Evolutionary conservation across 1,140 invertebrate genomes (phyloP).

Genomic region (Akabosia matsudoensis): DNA sequence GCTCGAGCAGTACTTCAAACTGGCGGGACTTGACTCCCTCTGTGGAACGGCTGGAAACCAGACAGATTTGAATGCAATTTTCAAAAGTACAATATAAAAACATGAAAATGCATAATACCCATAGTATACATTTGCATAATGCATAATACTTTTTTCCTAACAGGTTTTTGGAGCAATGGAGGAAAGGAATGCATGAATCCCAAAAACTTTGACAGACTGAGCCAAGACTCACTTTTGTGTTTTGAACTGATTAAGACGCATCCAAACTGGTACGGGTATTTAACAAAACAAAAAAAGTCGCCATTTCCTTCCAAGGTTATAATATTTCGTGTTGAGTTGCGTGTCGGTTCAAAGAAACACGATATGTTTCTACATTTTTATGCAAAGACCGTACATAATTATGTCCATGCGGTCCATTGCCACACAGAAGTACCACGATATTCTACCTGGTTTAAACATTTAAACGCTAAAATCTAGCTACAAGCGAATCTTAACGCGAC

Average conservation of each 20-base stretch:
- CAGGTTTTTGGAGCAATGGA: conserved; percentile 10
- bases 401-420: too few relatives aligned
- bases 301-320: background rate
- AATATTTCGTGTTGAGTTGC: too few relatives aligned
- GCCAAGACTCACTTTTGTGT: conserved; percentile 12
- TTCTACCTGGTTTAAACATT: too few relatives aligned
- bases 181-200: conserved; percentile 10
- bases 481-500: too few relatives aligned
- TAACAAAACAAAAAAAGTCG: background rate
- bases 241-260: conserved; percentile 12
- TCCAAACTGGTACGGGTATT: background rate
- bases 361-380: too few relatives aligned
- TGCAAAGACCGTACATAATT: too few relatives aligned
- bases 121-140: background rate
- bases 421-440: too few relatives aligned
- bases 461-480: too few relatives aligned
- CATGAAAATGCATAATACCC: background rate
- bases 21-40: background rate
- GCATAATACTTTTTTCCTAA: background rate
- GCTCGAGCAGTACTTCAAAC: conserved; percentile 12
- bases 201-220: background rate
- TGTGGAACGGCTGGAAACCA: background rate
- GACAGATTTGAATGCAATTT: background rate
- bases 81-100: conserved; percentile 3
- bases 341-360: too few relatives aligned